Evolutionary conservation across 2,888 invertebrate genomes (phyloP), one percentile per base, ranked within the genome.

Genomic region (Drosophila atripex): DNA sequence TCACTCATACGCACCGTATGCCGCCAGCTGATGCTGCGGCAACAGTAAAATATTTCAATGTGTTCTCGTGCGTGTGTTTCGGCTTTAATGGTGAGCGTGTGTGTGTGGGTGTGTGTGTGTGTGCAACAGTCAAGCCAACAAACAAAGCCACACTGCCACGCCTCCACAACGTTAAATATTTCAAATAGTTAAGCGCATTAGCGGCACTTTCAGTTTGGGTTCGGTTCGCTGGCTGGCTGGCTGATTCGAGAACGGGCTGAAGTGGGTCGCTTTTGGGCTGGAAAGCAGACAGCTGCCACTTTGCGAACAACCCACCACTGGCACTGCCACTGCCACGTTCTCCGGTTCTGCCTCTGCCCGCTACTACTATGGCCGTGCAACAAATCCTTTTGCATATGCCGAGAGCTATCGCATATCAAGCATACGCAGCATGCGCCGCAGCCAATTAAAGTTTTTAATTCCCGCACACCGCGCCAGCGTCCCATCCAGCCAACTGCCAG

Each of bases 121-220:
- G 61, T 56, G 52, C 63, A 68, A 58, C 79, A 77, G 55, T 64
- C 78, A 76, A 70, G 50, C 64, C 66, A 50, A 39, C 51, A 69
- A 52, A 51, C 56, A 39, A 51, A 69, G 25, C 56, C 47, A 58
- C 50, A 51, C 57, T 52, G 53, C 32, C 52, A 46, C 60, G 32
- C 52, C 64, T 60, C 46, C 68, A 73, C 61, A 77, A 75, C 75
- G 64, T 64, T 64, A 84, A 76, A 86, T 82, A 82, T 82, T 87
- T 84, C 83, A 85, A 87, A 87, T 84, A 84, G 84, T 84, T 84
- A 84, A 84, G 84, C 84, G 84, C 84, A 84, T 84, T 84, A 84
- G 84, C 83, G 82, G 73, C 84, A 82, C 84, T 86, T 82, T 82
- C 73, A 82, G 85, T 85, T 69, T 68, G 66, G 56, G 49, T 57